Evolutionary conservation across 2,888 invertebrate species (phyloP).

Genomic region (Monochamus alternatus): DNA sequence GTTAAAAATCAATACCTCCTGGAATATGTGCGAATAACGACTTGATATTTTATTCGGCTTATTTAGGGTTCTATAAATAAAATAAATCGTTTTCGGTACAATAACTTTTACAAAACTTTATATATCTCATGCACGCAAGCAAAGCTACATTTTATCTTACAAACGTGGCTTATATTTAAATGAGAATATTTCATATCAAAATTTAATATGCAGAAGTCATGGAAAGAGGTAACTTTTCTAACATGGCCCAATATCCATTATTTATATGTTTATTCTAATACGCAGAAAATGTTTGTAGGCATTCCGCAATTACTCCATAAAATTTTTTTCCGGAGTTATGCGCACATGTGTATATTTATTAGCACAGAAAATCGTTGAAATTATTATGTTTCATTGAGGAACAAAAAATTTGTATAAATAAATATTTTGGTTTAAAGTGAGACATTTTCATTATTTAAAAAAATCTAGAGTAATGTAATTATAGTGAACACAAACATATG

Average conservation of each 20-base stretch:
- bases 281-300: neutral
- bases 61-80: constrained; percentile 3
- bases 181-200: constrained; percentile 18
- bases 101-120: constrained; percentile 27
- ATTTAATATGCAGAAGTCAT: constrained; percentile 27
- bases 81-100: constrained; percentile 8
- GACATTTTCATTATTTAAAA: too few relatives aligned
- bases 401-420: too few relatives aligned
- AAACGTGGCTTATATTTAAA: constrained; percentile 27
- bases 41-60: neutral
- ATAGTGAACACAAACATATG: too few relatives aligned
- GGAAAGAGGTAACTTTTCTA: constrained; percentile 23
- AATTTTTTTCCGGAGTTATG: neutral
- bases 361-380: too few relatives aligned
- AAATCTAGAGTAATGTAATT: too few relatives aligned
- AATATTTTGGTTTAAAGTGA: too few relatives aligned
- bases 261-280: neutral
- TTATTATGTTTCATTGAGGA: too few relatives aligned
- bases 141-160: constrained; percentile 24
- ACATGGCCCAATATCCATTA: neutral
- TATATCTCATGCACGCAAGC: constrained; percentile 23
- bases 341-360: neutral
- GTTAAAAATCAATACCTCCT: neutral
- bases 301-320: neutral
- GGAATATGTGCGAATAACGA: neutral